phyloP scores from a whole-genome alignment of 2,888 invertebrate species.

The Yponomeuta plumbellus region DNA sequence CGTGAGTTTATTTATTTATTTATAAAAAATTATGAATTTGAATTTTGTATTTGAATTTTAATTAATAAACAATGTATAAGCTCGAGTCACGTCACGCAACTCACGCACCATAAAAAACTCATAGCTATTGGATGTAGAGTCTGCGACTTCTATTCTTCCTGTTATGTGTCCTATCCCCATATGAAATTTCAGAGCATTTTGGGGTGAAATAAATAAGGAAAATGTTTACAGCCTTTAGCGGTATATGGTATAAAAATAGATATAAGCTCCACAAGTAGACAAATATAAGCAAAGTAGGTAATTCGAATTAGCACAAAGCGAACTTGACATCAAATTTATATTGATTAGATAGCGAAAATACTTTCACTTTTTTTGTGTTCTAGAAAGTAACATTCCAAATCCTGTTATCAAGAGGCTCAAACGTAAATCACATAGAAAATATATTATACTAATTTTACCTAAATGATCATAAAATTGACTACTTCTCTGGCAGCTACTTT shows the following conservation, averaged over 20 bases:
- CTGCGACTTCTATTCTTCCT: not conserved
- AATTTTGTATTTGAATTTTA: too few species aligned
- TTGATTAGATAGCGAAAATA: not conserved
- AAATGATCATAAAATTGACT: not conserved
- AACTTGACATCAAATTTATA: constrained; percentile 4
- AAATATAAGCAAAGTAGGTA: not conserved
- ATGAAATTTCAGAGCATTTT: not conserved
- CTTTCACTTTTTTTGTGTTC: too few species aligned
- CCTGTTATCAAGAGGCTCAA: too few species aligned
- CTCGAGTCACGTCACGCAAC: too few species aligned
- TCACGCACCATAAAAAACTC: too few species aligned
- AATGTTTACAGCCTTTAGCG: not conserved
- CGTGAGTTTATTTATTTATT: too few species aligned
- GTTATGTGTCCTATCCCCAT: not conserved
- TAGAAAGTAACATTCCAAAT: too few species aligned
- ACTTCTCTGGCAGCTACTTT: not conserved
- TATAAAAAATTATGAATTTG: too few species aligned
- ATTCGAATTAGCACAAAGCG: not conserved
- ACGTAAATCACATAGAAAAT: too few species aligned
- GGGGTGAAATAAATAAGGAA: not conserved
- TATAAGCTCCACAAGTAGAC: not conserved
- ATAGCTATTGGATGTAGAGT: not conserved
- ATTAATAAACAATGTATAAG: too few species aligned
- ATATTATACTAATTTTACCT: not conserved
- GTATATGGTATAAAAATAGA: not conserved